Evolutionary conservation across 2,797 vertebrate species (phyloP), one percentile per base, ranked within the genome.

Genomic region (Poeciliopsis paucimaculata): DNA sequence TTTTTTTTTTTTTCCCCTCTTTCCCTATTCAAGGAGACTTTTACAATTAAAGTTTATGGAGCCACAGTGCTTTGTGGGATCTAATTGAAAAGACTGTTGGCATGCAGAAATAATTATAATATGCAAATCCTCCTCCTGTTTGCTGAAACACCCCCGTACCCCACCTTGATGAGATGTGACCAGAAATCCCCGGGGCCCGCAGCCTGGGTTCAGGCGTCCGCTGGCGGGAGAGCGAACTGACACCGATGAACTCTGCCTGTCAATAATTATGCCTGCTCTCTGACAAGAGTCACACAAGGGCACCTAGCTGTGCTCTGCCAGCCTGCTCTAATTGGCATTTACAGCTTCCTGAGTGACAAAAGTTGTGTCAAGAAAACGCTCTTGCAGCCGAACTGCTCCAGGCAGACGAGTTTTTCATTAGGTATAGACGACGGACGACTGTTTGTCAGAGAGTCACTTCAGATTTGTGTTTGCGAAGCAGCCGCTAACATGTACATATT

Each of bases 241-340:
- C 90, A 89, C 86, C 79, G 6, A 66, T 94, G 93, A 94, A 93
- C 92, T 86, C 73, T 0, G 71, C 45, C 91, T 95, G 94, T 95
- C 94, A 95, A 95, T 95, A 94, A 95, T 94, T 94, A 93, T 81
- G 84, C 87, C 82, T 68, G 85, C 77, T 88, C 86, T 88, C 86
- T 88, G 89, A 89, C 90, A 89, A 89, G 88, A 89, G 90, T 86
- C 81, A 81, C 93, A 85, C 79, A 78, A 82, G 94, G 92, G 89
- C 90, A 90, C 76, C 85, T 47, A 77, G 77, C 75, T 86, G 90
- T 92, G 85, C 92, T 84, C 79, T 51, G 88, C 62, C 77, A 73
- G 81, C 83, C 36, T 80, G 49, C 28, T 87, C 84, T 95, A 95
- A 95, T 95, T 95, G 92, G 90, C 89, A 76, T 94, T 92, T 94